phyloP scores from a whole-genome alignment of 2,113 vertebrate species.

The Isichthys henryi region DNA sequence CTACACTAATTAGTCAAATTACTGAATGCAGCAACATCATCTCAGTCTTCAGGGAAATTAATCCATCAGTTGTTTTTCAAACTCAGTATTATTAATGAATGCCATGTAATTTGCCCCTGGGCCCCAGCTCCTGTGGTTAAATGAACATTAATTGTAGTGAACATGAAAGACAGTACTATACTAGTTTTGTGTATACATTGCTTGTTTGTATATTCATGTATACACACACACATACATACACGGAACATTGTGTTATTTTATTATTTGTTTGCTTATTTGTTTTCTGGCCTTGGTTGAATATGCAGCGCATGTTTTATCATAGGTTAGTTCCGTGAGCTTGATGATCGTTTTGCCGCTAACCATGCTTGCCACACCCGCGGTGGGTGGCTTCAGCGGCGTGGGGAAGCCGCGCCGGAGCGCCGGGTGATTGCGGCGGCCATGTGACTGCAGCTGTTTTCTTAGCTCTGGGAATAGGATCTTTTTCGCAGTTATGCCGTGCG shows the following conservation, averaged over 20 bases:
- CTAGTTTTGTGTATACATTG: neutral
- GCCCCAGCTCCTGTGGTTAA: neutral
- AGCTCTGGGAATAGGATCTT: neutral
- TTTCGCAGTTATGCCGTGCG: constrained; percentile 24
- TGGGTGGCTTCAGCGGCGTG: neutral
- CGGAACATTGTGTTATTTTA: neutral
- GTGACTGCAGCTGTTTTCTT: constrained; percentile 24
- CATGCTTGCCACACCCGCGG: neutral
- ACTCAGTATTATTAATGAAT: neutral
- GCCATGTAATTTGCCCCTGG: neutral
- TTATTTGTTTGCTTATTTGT: neutral
- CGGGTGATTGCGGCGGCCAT: neutral
- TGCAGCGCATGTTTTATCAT: neutral
- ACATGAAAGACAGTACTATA: neutral
- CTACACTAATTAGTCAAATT: neutral
- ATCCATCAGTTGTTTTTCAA: neutral
- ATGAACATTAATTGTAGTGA: neutral
- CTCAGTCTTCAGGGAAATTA: neutral
- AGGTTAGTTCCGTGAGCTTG: neutral
- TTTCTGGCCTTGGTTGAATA: neutral
- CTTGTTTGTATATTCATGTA: neutral
- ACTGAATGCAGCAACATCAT: neutral
- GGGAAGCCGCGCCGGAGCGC: neutral
- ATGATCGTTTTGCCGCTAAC: neutral
- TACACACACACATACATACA: neutral